Percentiles rank a stretch among this genome's conserved stretches.
Conservation (phyloP, 2,113 vertebrate genomes). For the Lasiurus borealis region DNA sequence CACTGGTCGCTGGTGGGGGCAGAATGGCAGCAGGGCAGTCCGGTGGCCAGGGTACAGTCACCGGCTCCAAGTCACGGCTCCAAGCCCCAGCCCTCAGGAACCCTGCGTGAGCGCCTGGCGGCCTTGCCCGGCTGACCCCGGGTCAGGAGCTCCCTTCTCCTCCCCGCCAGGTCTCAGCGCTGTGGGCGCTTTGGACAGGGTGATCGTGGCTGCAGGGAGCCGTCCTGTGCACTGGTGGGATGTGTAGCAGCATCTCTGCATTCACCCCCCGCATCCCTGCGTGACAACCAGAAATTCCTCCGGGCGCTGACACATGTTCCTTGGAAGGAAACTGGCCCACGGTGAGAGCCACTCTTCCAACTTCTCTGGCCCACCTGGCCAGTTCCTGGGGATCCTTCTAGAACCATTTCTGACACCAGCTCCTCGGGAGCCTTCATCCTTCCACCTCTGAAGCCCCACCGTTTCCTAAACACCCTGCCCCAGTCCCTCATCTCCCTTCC, state of each 20-base stretch:
- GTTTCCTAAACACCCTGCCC: not conserved
- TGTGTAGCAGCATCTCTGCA: not conserved
- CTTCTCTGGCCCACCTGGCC: not conserved
- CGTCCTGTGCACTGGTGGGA: accelerated
- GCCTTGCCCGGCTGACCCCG: accelerated
- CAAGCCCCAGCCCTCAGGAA: not conserved
- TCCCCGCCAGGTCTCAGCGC: not conserved
- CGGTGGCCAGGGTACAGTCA: accelerated
- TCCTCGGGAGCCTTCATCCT: not conserved
- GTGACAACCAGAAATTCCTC: not conserved
- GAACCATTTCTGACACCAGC: not conserved
- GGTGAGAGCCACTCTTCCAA: not conserved
- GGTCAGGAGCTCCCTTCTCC: not conserved
- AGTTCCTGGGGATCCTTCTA: not conserved
- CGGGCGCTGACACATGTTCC: not conserved
- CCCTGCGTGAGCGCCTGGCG: accelerated
- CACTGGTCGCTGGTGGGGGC: not conserved
- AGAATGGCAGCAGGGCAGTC: not conserved
- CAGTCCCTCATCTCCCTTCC: no score
- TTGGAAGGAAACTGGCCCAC: not conserved
- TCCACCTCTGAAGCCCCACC: not conserved
- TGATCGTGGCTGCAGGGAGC: not conserved
- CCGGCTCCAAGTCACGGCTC: no score
- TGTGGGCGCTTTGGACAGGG: not conserved
- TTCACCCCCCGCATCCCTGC: not conserved